These are phyloP conservation scores for Drosophila vallismaia DNA, from an alignment of 2,888 invertebrate genomes.

Conservation along the genomic window DNA sequence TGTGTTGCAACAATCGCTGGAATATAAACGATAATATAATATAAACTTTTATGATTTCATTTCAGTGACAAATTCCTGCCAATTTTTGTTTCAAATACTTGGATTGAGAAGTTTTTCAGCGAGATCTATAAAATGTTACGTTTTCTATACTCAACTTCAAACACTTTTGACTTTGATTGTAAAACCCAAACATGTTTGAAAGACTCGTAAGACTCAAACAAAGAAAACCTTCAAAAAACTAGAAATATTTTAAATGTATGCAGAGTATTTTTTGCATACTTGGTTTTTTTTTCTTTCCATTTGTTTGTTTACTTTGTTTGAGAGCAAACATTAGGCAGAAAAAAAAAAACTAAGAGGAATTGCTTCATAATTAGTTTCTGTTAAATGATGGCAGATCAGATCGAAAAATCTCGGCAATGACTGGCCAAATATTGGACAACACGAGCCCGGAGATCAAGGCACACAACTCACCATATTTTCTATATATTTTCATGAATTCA, in stretches of 20 bases:
- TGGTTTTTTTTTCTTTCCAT: not conserved
- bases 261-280: conserved; percentile 58
- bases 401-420: conserved; percentile 45
- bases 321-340: conserved; percentile 60
- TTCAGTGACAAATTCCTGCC: no score
- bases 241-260: conserved; percentile 46
- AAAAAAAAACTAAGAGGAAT: conserved; percentile 37
- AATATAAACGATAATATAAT: no score
- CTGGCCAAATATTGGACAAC: conserved; percentile 58
- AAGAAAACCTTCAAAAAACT: conserved; percentile 39
- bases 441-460: conserved; percentile 38
- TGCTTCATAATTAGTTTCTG: conserved; percentile 70
- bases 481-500: not conserved
- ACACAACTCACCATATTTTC: conserved; percentile 34
- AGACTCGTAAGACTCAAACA: conserved; percentile 36
- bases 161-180: conserved; percentile 13
- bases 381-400: conserved; percentile 39
- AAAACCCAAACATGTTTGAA: conserved; percentile 29
- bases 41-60: no score
- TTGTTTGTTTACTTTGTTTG: conserved; percentile 54
- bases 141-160: not conserved
- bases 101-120: no score
- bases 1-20: not conserved
- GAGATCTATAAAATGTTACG: no score
- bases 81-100: no score